phyloP scores from a whole-genome alignment of 1,140 invertebrate genomes.

The Glossosoma conforme region DNA sequence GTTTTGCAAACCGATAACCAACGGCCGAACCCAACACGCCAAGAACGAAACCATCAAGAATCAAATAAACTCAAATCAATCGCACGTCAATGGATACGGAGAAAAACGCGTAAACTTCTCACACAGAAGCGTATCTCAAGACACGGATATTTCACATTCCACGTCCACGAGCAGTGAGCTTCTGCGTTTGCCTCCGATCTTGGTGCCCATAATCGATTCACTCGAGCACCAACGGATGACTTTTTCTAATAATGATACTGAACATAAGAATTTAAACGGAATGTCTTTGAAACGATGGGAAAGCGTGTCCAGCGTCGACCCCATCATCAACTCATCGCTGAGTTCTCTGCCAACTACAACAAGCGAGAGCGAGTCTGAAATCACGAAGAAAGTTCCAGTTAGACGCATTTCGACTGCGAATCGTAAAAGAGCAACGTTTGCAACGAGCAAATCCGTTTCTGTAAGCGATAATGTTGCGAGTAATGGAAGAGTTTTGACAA shows the following conservation, averaged over 20 bases:
- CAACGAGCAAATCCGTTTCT: conserved; percentile 45
- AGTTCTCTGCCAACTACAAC: conserved; percentile 52
- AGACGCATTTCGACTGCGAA: conserved; percentile 41
- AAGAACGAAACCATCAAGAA: too few relatives aligned
- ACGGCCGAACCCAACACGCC: neutral
- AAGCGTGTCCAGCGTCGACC: conserved; percentile 59
- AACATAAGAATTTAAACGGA: conserved; percentile 33
- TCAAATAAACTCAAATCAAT: conserved; percentile 1
- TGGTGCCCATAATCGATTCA: conserved; percentile 58
- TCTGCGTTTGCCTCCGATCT: conserved; percentile 62
- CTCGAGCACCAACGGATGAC: conserved; percentile 38
- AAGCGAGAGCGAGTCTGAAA: conserved; percentile 50
- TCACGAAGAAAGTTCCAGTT: conserved; percentile 39
- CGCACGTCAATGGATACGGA: conserved; percentile 11
- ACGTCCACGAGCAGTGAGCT: conserved; percentile 51
- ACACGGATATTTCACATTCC: conserved; percentile 51
- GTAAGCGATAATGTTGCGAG: conserved; percentile 37
- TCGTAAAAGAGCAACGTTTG: conserved; percentile 41
- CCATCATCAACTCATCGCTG: conserved; percentile 60
- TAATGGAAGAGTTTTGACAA: conserved; percentile 33
- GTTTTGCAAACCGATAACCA: conserved; percentile 12
- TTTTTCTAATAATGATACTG: conserved; percentile 35
- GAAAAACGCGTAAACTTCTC: conserved; percentile 48
- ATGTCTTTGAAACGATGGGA: conserved; percentile 46
- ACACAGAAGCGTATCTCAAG: conserved; percentile 52